These are phyloP conservation scores for Drosophila ohnishii DNA, from an alignment of 1,140 invertebrate species.

Conservation along the genomic window DNA sequence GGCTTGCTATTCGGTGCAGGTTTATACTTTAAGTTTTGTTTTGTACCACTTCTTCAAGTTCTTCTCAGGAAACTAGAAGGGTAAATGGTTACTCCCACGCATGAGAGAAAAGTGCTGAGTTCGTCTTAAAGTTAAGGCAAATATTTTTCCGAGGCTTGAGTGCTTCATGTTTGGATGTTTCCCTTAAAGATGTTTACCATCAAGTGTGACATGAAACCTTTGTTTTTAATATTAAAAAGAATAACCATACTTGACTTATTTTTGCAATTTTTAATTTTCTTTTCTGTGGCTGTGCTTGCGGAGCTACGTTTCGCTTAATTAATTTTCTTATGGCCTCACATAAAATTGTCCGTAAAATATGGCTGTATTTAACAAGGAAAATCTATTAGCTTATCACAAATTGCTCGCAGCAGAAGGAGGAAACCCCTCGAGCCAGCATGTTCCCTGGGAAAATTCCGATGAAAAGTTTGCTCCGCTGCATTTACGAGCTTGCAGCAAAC, in stretches of 20 bases:
- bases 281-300: background rate
- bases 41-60: background rate
- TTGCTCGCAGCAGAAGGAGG: constrained; percentile 16
- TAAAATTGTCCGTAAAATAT: constrained; percentile 27
- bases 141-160: background rate
- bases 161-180: background rate
- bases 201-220: background rate
- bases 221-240: background rate
- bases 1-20: background rate
- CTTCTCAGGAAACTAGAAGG: background rate
- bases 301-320: constrained; percentile 15
- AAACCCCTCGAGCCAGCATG: background rate
- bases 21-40: background rate
- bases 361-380: constrained; percentile 32
- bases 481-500: constrained; percentile 29
- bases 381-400: constrained; percentile 53
- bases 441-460: constrained; percentile 10
- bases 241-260: background rate
- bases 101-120: background rate
- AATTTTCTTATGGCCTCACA: constrained; percentile 23
- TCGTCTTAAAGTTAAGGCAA: background rate
- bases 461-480: constrained; percentile 35
- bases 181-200: background rate
- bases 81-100: background rate
- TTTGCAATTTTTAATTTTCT: background rate